Base-by-base conservation (phyloP, 2,113 vertebrate species). In the Casuarius casuarius region DNA sequence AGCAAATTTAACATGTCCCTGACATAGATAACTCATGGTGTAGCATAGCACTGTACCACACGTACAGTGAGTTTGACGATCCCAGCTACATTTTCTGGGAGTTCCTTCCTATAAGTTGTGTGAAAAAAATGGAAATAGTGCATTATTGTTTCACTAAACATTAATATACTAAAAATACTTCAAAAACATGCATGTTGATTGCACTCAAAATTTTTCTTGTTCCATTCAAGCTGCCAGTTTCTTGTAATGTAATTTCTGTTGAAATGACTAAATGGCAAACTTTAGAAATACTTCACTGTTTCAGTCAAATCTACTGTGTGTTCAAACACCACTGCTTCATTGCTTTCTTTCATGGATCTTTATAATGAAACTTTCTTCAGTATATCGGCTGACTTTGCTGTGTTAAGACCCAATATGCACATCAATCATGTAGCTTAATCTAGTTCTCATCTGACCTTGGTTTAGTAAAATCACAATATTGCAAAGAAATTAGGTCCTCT, bases 381-480 rank as follows among this genome's bases (percentile, higher is more conserved):
- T 33, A 52, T 40, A 40, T 61, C 79, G 66, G 79, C 82, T 95
- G 91, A 89, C 84, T 95, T 92, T 91, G 84, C 89, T 49, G 2
- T 38, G 35, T 73, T 79, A 84, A 42, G 49, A 67, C 52, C 42
- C 21, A 89, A 91, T 70, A 95, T 72, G 84, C 65, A 75, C 63
- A 92, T 96, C 96, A 95, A 95, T 96, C 92, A 96, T 51, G 35
- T 7, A 82, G 90, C 72, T 83, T 96, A 94, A 95, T 96, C 92
- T 83, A 83, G 51, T 31, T 94, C 78, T 90, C 82, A 94, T 95
- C 87, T 96, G 80, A 94, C 95, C 92, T 96, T 94, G 89, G 76
- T 94, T 96, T 87, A 94, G 76, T 81, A 89, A 96, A 94, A 52
- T 56, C 73, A 94, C 63, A 92, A 74, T 71, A 92, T 15, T 90